A percentile compares a stretch with the other conserved stretches of the same genome.
Conservation (phyloP, 2,113 vertebrate species). For the Epinephelus cyanopodus region DNA sequence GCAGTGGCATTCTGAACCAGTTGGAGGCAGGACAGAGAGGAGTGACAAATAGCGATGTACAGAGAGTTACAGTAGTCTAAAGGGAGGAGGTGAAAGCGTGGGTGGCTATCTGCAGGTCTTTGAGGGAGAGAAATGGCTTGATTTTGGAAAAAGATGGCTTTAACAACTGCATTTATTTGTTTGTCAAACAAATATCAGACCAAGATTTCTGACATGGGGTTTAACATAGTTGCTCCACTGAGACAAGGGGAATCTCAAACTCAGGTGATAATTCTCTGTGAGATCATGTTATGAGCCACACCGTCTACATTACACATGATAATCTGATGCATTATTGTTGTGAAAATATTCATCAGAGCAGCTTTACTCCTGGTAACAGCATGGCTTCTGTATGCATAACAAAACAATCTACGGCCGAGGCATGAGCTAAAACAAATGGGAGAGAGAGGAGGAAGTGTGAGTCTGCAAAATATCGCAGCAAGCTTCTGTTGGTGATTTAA, state of each 20-base stretch:
- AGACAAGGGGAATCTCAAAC: neutral
- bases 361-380: constrained; percentile 26
- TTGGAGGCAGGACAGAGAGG: too few relatives aligned
- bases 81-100: too few relatives aligned
- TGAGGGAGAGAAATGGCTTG: too few relatives aligned
- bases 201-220: too few relatives aligned
- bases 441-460: constrained; percentile 53
- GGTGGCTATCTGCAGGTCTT: too few relatives aligned
- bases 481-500: constrained; percentile 71
- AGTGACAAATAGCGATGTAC: too few relatives aligned
- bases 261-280: neutral
- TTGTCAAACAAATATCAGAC: too few relatives aligned
- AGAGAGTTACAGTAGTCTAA: too few relatives aligned
- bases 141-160: too few relatives aligned
- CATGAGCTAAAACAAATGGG: constrained; percentile 7
- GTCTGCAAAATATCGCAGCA: constrained; percentile 54
- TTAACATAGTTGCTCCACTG: too few relatives aligned
- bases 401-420: constrained; percentile 21
- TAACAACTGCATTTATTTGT: too few relatives aligned
- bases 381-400: constrained; percentile 21
- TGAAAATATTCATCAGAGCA: neutral
- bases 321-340: neutral
- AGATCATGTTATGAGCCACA: neutral
- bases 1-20: too few relatives aligned
- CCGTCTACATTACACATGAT: neutral